Evolutionary conservation across 2,113 vertebrate genomes (phyloP), one percentile per base, ranked within the genome.

Genomic region (Gallinago jamesoni): DNA sequence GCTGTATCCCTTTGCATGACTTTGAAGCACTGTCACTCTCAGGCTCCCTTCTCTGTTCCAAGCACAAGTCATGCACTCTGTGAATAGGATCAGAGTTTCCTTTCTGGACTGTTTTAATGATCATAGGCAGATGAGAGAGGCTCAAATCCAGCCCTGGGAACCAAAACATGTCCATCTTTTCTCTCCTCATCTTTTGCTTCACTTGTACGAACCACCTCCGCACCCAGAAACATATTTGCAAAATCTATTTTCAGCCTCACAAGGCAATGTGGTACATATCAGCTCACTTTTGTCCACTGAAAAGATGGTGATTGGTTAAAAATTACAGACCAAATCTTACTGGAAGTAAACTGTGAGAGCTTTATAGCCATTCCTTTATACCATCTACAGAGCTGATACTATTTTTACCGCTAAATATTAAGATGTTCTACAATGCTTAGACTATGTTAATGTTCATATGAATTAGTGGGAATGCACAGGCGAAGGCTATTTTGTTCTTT

Each of bases 201-300:
- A 6, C 81, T 90, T 80, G 75, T 78, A 91, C 16, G 90, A 90
- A 6, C 97, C 96, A 68, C 97, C 97, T 87, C 97, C 93, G 62
- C 94, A 94, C 83, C 78, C 93, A 92, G 93, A 84, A 96, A 90
- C 95, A 88, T 73, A 92, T 96, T 96, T 96, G 95, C 96, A 95
- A 39, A 48, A 60, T 93, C 95, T 97, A 95, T 97, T 97, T 97
- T 94, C 88, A 94, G 96, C 72, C 91, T 94, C 94, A 22, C 88
- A 79, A 96, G 93, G 90, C 96, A 95, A 60, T 68, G n/a, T 8
- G 92, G 93, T 80, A 94, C 94, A 47, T 84, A 92, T 69, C 4
- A 1, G 77, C 90, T 95, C 77, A 69, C 70, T 75, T 79, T 94
- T 96, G 90, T 93, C 94, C 73, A 79, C 89, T 75, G 78, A 94